phyloP scores from a whole-genome alignment of 92 coral and sea anemone genomes.

The Heteractis magnifica region DNA sequence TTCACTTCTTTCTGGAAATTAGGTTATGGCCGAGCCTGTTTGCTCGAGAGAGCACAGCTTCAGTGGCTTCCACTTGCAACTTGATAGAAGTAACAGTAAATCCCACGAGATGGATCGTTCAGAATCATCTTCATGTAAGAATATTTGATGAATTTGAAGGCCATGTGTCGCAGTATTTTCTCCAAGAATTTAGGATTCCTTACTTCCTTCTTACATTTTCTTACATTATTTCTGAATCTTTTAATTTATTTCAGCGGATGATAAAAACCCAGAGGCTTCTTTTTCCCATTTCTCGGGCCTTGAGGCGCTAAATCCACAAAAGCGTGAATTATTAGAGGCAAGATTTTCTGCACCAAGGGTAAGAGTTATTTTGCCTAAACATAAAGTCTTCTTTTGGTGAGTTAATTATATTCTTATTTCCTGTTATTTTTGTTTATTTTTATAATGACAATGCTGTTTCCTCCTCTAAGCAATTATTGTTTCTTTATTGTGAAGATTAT shows the following conservation, averaged over 20 bases:
- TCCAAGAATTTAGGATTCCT: background rate
- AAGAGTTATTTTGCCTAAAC: background rate
- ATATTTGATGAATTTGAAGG: background rate
- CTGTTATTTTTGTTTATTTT: too few relatives aligned
- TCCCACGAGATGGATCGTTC: conserved; percentile 55
- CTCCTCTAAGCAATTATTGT: too few relatives aligned
- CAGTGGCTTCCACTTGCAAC: conserved; percentile 65
- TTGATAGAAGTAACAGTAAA: conserved; percentile 67
- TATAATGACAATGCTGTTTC: too few relatives aligned
- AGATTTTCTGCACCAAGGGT: conserved; percentile 87
- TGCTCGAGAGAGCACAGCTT: conserved; percentile 58
- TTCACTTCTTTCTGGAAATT: background rate
- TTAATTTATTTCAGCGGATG: conserved; percentile 45
- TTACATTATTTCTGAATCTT: background rate
- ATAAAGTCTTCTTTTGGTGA: too few relatives aligned
- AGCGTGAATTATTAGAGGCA: conserved; percentile 85
- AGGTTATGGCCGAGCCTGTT: conserved; percentile 67
- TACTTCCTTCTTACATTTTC: background rate
- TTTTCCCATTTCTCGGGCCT: conserved; percentile 80
- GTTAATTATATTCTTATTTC: too few relatives aligned
- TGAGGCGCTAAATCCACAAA: conserved; percentile 91
- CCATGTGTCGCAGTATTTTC: conserved; percentile 2
- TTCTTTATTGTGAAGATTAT: too few relatives aligned
- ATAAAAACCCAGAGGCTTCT: conserved; percentile 28
- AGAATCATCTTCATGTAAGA: conserved; percentile 40